A percentile compares a stretch with the other conserved stretches of the same genome.
phyloP scores from a whole-genome alignment of 2,113 vertebrate genomes.

The Donacobius atricapilla region DNA sequence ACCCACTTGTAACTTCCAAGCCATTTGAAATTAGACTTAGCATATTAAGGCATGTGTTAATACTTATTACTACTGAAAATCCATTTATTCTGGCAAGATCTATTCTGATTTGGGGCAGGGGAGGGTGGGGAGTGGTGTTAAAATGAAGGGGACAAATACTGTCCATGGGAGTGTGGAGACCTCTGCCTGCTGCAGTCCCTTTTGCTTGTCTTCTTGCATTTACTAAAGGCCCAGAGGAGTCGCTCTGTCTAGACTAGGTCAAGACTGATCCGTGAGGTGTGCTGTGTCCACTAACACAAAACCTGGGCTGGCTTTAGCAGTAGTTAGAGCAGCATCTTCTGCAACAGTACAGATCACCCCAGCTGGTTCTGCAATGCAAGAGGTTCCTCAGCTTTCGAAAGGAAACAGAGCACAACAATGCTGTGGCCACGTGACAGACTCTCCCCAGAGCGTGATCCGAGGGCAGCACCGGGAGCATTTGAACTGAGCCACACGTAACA shows the following conservation, averaged over 20 bases:
- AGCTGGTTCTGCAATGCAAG: not conserved
- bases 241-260: not conserved
- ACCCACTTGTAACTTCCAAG: not conserved
- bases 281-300: not conserved
- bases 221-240: not conserved
- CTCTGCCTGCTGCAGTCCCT: not conserved
- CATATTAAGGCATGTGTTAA: not conserved
- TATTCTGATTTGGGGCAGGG: not conserved
- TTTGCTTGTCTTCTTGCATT: not conserved
- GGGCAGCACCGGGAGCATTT: fast-evolving
- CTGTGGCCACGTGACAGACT: not conserved
- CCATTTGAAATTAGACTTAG: not conserved
- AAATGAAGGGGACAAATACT: not conserved
- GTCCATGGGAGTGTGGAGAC: not conserved
- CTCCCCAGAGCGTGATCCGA: fast-evolving
- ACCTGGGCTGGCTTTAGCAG: not conserved
- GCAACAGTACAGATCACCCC: not conserved
- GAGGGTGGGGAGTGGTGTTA: not conserved
- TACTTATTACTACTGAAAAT: not conserved
- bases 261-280: not conserved
- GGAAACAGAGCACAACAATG: not conserved
- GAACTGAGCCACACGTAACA: not conserved
- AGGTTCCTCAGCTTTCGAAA: not conserved
- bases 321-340: not conserved
- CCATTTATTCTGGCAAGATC: not conserved